Evolutionary conservation across 1,140 invertebrate genomes (phyloP), one percentile per base, ranked within the genome.

Genomic region (Nasonia giraulti): DNA sequence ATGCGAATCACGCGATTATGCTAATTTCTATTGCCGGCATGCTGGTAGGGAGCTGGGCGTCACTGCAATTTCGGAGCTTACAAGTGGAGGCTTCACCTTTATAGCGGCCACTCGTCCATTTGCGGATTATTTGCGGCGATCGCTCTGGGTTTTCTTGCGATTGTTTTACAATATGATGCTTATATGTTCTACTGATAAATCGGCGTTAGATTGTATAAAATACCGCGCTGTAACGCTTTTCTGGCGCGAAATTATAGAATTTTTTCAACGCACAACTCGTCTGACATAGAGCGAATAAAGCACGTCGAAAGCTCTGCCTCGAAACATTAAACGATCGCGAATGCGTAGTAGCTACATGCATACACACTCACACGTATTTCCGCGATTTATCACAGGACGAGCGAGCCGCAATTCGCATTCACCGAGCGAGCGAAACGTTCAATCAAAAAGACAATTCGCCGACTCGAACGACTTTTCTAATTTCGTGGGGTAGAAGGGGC

Each of bases 361-460:
- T 40, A 17, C 14, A 11, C 62, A 80, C 69, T 47, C 27, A 75
- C 44, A 75, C 47, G 27, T 44, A 76, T 75, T 76, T 27, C 47
- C 40, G 33, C 47, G 12, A 82, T 82, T 82, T 82, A 82, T 82
- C 71, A 40, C 50, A 17, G 20, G 20, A 12, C 33, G 44, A 40
- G 10, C 47, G 80, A n/a, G 71, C 12, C 31, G n/a, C 50, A 47
- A 69, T 71, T 80, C 44, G 37, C 68, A 81, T 81, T 81, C 80
- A 73, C 68, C 6, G 37, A 2, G 44, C 69, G 44, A 81, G 50
- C 50, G 44, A 31, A 76, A 66, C 69, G 75, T 82, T 82, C 81
- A 82, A 82, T 82, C 81, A 76, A 82, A 76, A 76, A 76, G 73
- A 17, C 71, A 82, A 82, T 75, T 82, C 80, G 33, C 47, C 31